These are phyloP conservation scores for Muntiacus muntjak DNA, from an alignment of 2,113 vertebrate species.

Conservation along the genomic window DNA sequence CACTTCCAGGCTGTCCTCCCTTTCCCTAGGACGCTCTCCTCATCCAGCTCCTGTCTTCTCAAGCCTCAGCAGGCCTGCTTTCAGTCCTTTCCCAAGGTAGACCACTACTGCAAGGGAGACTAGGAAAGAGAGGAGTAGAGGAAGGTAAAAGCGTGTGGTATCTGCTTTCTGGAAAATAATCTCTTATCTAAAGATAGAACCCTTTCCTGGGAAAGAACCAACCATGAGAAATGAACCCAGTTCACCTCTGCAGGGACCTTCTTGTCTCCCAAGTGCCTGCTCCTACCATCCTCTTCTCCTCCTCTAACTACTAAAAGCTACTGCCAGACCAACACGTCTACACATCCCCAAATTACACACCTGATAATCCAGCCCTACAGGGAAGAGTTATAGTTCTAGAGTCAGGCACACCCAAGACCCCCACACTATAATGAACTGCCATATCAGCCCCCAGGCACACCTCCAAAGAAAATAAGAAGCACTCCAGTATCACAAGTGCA, in stretches of 20 bases:
- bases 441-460: neutral
- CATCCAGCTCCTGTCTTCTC: neutral
- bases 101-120: neutral
- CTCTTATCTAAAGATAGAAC: neutral
- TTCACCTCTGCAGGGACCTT: neutral
- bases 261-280: neutral
- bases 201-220: neutral
- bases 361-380: neutral
- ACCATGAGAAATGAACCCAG: neutral
- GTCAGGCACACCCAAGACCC: neutral
- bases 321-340: neutral
- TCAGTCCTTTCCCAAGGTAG: neutral
- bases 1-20: neutral
- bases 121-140: neutral
- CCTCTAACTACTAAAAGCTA: neutral
- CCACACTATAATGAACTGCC: neutral
- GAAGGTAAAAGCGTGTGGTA: neutral
- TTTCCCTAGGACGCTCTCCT: neutral
- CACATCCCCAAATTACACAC: neutral
- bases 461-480: slow-evolving; percentile 8
- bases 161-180: slow-evolving; percentile 16
- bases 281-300: neutral
- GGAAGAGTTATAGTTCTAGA: neutral
- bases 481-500: neutral
- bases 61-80: neutral